Conservation (phyloP, 2,113 vertebrate species). For the Bufo gargarizans region DNA sequence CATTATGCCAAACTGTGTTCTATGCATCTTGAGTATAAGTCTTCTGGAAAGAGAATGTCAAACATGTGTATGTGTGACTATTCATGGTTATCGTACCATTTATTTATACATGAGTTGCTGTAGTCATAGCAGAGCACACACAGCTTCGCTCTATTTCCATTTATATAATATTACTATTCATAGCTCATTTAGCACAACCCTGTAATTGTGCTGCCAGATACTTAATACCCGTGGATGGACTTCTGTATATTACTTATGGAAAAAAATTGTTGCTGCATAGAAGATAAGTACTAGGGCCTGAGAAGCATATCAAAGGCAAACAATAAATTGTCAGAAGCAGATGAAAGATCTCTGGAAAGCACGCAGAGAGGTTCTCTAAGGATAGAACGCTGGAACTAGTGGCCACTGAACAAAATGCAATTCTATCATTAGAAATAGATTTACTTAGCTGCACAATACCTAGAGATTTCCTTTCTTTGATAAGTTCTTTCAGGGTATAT, state of each 20-base stretch:
- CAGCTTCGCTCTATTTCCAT: slow-evolving; percentile 28
- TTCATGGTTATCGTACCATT: slow-evolving; percentile 13
- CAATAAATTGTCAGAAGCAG: slow-evolving; percentile 49
- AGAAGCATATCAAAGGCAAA: slow-evolving; percentile 45
- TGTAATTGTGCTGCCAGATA: slow-evolving; percentile 50
- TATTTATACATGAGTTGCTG: neutral
- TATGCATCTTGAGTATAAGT: slow-evolving; percentile 5
- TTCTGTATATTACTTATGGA: neutral
- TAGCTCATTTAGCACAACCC: slow-evolving; percentile 30
- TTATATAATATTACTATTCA: slow-evolving; percentile 37
- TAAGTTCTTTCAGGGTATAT: neutral
- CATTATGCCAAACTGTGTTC: neutral
- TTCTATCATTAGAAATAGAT: slow-evolving; percentile 29
- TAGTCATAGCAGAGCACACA: slow-evolving; percentile 37
- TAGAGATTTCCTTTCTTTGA: neutral
- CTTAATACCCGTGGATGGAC: slow-evolving; percentile 28
- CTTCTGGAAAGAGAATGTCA: slow-evolving; percentile 29
- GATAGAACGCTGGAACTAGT: slow-evolving; percentile 26
- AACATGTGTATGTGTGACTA: slow-evolving; percentile 3
- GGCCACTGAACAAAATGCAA: slow-evolving; percentile 11
- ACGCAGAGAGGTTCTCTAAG: slow-evolving; percentile 41
- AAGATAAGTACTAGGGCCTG: slow-evolving; percentile 35
- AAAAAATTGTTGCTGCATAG: slow-evolving; percentile 16
- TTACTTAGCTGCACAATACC: neutral
- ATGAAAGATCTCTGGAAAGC: slow-evolving; percentile 52